These are phyloP conservation scores for Larimichthys crocea DNA, from an alignment of 2,113 vertebrate genomes.

Conservation along the genomic window DNA sequence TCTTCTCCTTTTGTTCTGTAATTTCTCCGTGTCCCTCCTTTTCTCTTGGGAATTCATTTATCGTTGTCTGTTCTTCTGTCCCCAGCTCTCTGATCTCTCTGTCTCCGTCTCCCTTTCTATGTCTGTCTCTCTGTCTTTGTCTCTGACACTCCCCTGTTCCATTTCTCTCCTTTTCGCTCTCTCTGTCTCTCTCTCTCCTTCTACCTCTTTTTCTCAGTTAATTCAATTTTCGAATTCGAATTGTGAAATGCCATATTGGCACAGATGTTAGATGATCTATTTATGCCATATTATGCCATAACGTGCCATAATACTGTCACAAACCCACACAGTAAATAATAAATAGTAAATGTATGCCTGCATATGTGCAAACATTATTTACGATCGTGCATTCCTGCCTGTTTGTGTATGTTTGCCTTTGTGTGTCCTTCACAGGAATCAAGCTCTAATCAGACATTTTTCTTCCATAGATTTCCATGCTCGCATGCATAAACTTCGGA, in stretches of 20 bases:
- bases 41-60: constrained; percentile 78
- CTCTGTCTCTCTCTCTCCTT: neutral
- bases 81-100: constrained; percentile 73
- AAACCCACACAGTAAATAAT: constrained; percentile 20
- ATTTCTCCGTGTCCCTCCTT: constrained; percentile 78
- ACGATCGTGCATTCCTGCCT: neutral
- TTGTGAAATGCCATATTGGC: constrained; percentile 40
- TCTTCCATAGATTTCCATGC: neutral
- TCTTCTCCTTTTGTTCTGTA: constrained; percentile 83
- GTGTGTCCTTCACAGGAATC: constrained; percentile 2
- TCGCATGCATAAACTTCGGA: neutral
- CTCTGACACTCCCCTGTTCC: constrained; percentile 36
- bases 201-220: constrained; percentile 9
- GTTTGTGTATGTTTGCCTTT: neutral
- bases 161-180: constrained; percentile 35
- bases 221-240: neutral
- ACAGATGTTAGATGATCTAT: constrained; percentile 27
- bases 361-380: neutral
- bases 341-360: neutral
- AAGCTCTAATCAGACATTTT: neutral
- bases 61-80: constrained; percentile 69
- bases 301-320: constrained; percentile 7
- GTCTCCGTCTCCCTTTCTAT: constrained; percentile 59
- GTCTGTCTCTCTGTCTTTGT: constrained; percentile 73
- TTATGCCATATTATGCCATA: constrained; percentile 28